Evolutionary conservation across 1,140 invertebrate species (phyloP).

Genomic region (Papilio dardanus): DNA sequence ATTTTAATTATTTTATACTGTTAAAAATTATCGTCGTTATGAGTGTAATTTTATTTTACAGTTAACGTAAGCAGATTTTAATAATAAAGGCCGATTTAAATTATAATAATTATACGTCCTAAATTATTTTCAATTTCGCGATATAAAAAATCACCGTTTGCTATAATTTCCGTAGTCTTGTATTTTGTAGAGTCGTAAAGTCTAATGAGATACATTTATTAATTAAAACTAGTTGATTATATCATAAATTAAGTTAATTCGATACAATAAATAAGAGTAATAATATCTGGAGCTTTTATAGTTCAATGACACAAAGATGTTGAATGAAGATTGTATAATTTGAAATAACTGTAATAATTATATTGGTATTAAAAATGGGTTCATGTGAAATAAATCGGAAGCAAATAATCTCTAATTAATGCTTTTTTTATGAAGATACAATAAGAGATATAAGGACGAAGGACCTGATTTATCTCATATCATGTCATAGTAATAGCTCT

Average conservation of each 20-base stretch:
- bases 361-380: neutral
- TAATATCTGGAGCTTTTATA: neutral
- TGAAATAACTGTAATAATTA: neutral
- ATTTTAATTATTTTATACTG: neutral
- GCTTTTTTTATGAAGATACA: neutral
- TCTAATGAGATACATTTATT: neutral
- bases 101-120: neutral
- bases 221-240: neutral
- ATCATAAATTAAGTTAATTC: neutral
- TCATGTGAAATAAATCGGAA: neutral
- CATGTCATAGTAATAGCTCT: too few relatives aligned
- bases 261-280: neutral
- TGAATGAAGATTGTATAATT: neutral
- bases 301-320: conserved; percentile 8
- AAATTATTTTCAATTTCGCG: neutral
- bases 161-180: neutral
- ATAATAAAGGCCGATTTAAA: too few relatives aligned
- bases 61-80: neutral
- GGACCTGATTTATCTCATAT: too few relatives aligned
- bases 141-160: neutral
- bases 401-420: neutral
- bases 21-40: neutral
- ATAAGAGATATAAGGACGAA: neutral
- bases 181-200: neutral
- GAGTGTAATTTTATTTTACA: neutral